Percentiles rank a stretch among this genome's conserved stretches.
Evolutionary conservation across 1,140 invertebrate species (phyloP).

Genomic region (Bactericera cockerelli): DNA sequence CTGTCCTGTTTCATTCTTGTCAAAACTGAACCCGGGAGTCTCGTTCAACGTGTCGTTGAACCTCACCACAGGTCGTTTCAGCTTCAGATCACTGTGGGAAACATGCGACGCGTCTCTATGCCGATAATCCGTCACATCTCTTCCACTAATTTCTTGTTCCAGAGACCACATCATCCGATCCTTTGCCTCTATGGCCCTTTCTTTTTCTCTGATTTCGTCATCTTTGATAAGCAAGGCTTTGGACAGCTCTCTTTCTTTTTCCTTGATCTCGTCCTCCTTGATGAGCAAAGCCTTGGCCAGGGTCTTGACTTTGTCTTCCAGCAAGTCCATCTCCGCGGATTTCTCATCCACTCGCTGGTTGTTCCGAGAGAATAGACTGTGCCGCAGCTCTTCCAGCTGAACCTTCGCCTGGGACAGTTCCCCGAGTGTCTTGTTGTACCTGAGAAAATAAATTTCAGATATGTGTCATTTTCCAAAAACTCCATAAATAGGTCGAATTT

Average conservation of each 20-base stretch:
- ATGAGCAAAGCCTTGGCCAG: background rate
- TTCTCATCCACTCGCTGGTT: background rate
- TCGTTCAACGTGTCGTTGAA: background rate
- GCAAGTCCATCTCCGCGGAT: background rate
- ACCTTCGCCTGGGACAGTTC: background rate
- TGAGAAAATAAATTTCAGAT: no score
- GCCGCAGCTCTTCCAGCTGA: background rate
- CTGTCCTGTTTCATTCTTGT: background rate
- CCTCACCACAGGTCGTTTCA: background rate
- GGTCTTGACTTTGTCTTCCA: background rate
- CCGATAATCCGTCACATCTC: background rate
- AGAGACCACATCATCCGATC: background rate
- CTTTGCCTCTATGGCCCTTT: background rate
- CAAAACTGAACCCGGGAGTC: background rate
- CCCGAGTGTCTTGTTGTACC: background rate
- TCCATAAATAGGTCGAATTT: no score
- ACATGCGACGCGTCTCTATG: background rate
- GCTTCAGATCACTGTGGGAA: background rate
- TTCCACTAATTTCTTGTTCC: background rate
- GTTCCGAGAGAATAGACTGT: background rate
- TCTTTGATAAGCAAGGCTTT: background rate
- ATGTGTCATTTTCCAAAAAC: no score
- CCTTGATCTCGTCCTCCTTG: background rate
- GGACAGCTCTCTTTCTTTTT: background rate
- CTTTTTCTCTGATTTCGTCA: background rate